A percentile compares a stretch with the other conserved stretches of the same genome.
Conservation (phyloP, 2,113 vertebrate genomes). For the Ctenodactylus gundi region DNA sequence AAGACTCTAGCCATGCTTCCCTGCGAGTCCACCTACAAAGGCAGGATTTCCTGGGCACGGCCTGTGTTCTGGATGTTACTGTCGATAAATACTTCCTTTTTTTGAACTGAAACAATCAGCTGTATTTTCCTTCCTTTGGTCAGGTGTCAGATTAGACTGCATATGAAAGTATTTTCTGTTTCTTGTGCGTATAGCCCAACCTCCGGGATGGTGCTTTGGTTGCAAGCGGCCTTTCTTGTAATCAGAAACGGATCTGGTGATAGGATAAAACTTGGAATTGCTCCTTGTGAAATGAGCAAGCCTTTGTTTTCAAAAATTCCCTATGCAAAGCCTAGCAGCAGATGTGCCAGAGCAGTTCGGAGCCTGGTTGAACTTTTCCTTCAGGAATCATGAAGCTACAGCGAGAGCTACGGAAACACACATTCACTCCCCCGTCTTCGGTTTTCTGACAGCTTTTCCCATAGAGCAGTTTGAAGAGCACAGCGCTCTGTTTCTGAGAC, state of each 20-base stretch:
- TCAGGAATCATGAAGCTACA: slow-evolving; percentile 44
- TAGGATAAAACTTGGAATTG: slow-evolving; percentile 37
- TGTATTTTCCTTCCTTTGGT: not conserved
- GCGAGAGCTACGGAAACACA: slow-evolving; percentile 73
- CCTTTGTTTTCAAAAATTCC: slow-evolving; percentile 57
- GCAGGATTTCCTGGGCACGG: not conserved
- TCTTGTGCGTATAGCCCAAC: not conserved
- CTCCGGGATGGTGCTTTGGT: not conserved
- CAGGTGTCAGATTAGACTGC: not conserved
- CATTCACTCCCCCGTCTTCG: slow-evolving; percentile 71
- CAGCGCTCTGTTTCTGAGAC: slow-evolving; percentile 82
- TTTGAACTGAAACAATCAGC: not conserved
- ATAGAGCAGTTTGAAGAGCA: slow-evolving; percentile 80
- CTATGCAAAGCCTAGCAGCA: not conserved
- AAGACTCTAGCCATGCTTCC: not conserved
- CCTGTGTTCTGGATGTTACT: not conserved
- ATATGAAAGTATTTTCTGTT: slow-evolving; percentile 10
- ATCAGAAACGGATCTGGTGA: slow-evolving; percentile 48
- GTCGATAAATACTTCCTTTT: not conserved
- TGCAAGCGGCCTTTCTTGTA: slow-evolving; percentile 30
- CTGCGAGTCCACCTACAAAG: not conserved
- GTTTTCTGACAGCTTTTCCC: slow-evolving; percentile 82
- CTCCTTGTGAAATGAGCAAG: slow-evolving; percentile 35
- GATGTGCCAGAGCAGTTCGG: slow-evolving; percentile 45
- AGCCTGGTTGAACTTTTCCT: slow-evolving; percentile 61